Base-by-base conservation (phyloP, 64 coral and sea anemone genomes). In the Dendrophyllia cribrosa region DNA sequence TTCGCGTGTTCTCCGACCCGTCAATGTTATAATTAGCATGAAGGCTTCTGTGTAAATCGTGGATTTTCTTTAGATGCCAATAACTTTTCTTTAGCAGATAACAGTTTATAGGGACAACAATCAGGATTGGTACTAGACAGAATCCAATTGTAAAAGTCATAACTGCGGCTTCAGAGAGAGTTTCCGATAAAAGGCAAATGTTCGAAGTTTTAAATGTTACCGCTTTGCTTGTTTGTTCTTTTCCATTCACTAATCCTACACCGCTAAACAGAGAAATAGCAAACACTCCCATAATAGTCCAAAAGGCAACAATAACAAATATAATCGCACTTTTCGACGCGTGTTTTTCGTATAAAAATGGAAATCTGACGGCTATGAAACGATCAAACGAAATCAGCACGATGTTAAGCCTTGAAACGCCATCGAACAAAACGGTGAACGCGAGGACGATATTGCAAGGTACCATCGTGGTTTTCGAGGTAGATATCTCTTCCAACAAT, bases 361-460 rank as follows among this genome's bases (percentile, higher is more conserved):
- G 93, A 82, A 81, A 95, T 61, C 74, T 90, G 5, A 95, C 85
- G 4, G 88, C 93, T 3, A 85, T 23, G 46, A 86, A 87, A 15
- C 93, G 93, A 77, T 95, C 93, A 34, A 91, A 5, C 1, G 93
- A 82, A 15, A 95, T 86, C 15, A 95, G 47, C 7, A 87, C 61
- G 6, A 82, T 86, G 23, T 95, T 95, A 7, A 91, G 72, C 59
- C 93, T 77, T 26, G 93, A 95, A 8, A 87, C 75, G 58, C 93
- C 93, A 55, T 91, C 93, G 26, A 90, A 90, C 44, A 95, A 79
- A 55, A 95, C 48, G 16, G 88, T 86, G 10, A 95, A 24, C 5
- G 88, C 61, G 17, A 86, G 15, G 64, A 79, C 90, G 10, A 91
- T 44, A 20, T 68, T 17, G 12, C 93, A 95, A 70, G 79, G 49